Percentiles rank a stretch among this genome's conserved stretches.
Evolutionary conservation across 2,888 invertebrate genomes (phyloP).

Genomic region (Galeopsomyia nigrocyanea): DNA sequence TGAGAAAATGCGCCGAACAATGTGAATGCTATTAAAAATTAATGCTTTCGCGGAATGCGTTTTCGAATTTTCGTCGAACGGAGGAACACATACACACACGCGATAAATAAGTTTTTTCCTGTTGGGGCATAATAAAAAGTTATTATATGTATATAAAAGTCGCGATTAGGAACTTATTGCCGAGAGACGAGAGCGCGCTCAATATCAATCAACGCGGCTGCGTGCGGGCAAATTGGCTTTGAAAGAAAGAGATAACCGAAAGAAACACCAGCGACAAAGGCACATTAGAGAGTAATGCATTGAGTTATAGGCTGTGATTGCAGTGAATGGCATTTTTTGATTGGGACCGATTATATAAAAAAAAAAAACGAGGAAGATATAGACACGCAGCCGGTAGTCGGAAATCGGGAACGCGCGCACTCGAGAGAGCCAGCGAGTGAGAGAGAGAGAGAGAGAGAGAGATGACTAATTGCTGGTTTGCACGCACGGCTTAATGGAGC

Average conservation of each 20-base stretch:
- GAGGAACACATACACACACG: too few relatives aligned
- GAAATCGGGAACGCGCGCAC: slow-evolving; percentile 16
- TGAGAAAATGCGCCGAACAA: too few relatives aligned
- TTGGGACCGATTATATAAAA: slow-evolving; percentile 36
- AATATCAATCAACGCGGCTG: too few relatives aligned
- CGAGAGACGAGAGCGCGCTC: too few relatives aligned
- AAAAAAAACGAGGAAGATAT: not conserved
- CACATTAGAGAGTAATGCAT: slow-evolving; percentile 35
- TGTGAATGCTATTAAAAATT: too few relatives aligned
- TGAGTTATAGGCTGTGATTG: slow-evolving; percentile 27
- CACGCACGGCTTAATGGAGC: slow-evolving; percentile 56
- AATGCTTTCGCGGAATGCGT: too few relatives aligned
- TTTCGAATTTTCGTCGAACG: too few relatives aligned
- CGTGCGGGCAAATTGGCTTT: slow-evolving; percentile 39
- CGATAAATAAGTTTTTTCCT: too few relatives aligned
- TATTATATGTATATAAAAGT: too few relatives aligned
- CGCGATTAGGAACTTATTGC: too few relatives aligned
- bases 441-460: slow-evolving; percentile 51
- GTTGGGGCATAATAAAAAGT: too few relatives aligned
- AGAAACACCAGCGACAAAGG: slow-evolving; percentile 18
- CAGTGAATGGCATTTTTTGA: slow-evolving; percentile 20
- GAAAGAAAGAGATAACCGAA: slow-evolving; percentile 6
- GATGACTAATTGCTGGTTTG: slow-evolving; percentile 60
- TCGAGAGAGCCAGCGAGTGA: not conserved
- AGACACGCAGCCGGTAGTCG: slow-evolving; percentile 5